phyloP scores from a whole-genome alignment of 2,113 vertebrate species.

The Rhea pennata region DNA sequence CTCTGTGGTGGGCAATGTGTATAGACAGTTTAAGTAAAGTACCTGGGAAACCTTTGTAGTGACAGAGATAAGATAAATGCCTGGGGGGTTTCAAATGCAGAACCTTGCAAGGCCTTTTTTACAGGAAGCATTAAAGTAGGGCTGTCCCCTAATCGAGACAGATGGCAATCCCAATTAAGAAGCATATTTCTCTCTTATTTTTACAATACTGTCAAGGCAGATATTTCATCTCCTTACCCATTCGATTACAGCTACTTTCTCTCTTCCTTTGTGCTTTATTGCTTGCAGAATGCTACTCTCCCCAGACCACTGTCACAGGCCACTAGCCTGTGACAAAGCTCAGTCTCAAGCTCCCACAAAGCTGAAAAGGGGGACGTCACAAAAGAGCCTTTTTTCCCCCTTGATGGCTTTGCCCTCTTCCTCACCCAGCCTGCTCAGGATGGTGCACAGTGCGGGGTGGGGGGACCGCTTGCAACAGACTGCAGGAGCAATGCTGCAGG shows the following conservation, averaged over 20 bases:
- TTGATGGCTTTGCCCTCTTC: constrained; percentile 10
- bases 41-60: not conserved
- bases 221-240: not conserved
- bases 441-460: accelerated
- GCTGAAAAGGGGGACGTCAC: constrained; percentile 59
- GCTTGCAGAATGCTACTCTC: constrained; percentile 53
- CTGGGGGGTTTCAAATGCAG: not conserved
- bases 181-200: constrained; percentile 3
- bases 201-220: not conserved
- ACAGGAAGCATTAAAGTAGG: not conserved
- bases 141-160: not conserved
- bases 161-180: not conserved
- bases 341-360: constrained; percentile 58
- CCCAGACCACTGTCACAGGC: constrained; percentile 53
- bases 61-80: not conserved
- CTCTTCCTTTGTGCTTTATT: constrained; percentile 41
- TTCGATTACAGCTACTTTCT: not conserved
- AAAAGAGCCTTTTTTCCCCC: constrained; percentile 27
- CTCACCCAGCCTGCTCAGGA: not conserved
- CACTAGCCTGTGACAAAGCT: constrained; percentile 66
- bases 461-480: not conserved
- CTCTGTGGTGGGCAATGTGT: not conserved
- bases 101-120: not conserved
- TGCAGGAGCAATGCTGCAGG: not conserved
- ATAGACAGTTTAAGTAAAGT: not conserved